Percentiles rank a stretch among this genome's conserved stretches.
These are phyloP conservation scores for Grantiella picta DNA, from an alignment of 2,113 vertebrate genomes.

Conservation along the genomic window DNA sequence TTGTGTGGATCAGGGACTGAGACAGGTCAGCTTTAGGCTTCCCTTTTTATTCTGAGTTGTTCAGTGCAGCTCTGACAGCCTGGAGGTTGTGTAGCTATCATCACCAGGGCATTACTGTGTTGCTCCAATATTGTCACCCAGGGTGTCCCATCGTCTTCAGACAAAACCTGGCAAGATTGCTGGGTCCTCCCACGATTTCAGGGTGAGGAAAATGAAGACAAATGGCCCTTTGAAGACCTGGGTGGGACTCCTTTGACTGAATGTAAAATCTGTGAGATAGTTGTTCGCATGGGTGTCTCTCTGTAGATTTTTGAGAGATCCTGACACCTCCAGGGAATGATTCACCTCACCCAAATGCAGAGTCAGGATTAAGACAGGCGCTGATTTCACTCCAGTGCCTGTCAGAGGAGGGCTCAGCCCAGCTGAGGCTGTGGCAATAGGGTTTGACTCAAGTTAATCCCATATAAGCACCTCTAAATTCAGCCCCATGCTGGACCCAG, in stretches of 20 bases:
- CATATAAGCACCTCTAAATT: background rate
- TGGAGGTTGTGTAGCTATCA: too few species aligned
- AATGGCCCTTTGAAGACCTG: background rate
- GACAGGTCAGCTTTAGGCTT: background rate
- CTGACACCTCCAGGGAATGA: background rate
- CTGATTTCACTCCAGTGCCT: background rate
- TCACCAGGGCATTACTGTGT: rapidly evolving
- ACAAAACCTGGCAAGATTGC: background rate
- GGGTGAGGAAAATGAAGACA: background rate
- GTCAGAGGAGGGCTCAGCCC: background rate
- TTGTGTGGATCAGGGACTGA: background rate
- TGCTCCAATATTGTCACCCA: background rate
- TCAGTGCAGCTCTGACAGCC: background rate
- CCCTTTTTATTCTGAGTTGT: background rate
- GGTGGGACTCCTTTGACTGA: background rate
- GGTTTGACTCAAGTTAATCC: background rate
- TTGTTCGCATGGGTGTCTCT: rapidly evolving
- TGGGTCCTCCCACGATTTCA: background rate
- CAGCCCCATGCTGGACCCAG: background rate
- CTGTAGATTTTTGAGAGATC: background rate
- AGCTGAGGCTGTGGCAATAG: background rate
- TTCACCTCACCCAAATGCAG: background rate
- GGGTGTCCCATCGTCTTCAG: background rate
- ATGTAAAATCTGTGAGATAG: background rate
- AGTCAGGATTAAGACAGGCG: background rate